phyloP scores from a whole-genome alignment of 2,797 vertebrate species.

The Mionectes olivaceus region DNA sequence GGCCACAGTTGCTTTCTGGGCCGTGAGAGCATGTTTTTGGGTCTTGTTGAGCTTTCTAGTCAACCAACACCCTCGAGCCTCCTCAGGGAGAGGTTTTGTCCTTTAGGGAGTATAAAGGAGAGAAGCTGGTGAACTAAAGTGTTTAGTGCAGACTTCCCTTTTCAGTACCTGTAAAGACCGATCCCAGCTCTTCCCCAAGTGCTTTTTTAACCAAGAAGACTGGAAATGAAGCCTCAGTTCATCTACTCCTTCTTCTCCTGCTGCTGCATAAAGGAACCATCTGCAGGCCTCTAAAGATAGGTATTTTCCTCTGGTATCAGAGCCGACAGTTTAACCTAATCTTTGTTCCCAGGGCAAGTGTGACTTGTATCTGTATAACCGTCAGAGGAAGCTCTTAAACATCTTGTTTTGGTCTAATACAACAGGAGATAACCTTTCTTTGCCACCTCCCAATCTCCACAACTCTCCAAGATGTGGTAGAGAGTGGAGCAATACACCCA shows the following conservation, averaged over 20 bases:
- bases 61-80: not conserved
- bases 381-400: not conserved
- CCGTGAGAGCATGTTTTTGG: fast-evolving
- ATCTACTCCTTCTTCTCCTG: not conserved
- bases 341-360: not conserved
- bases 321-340: not conserved
- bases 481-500: not conserved
- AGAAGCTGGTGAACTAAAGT: not conserved
- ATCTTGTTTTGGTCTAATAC: not conserved
- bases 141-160: not conserved
- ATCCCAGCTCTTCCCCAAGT: not conserved
- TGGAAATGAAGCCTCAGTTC: not conserved
- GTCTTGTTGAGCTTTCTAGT: not conserved
- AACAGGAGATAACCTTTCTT: not conserved
- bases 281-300: not conserved
- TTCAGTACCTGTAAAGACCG: not conserved
- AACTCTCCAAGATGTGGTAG: not conserved
- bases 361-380: not conserved
- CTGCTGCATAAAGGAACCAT: not conserved
- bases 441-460: not conserved
- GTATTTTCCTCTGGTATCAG: not conserved
- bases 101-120: not conserved
- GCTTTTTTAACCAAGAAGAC: not conserved
- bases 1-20: fast-evolving
- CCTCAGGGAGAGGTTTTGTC: not conserved